phyloP scores from a whole-genome alignment of 2,888 invertebrate species.

The Chalcosyrphus nemorum region DNA sequence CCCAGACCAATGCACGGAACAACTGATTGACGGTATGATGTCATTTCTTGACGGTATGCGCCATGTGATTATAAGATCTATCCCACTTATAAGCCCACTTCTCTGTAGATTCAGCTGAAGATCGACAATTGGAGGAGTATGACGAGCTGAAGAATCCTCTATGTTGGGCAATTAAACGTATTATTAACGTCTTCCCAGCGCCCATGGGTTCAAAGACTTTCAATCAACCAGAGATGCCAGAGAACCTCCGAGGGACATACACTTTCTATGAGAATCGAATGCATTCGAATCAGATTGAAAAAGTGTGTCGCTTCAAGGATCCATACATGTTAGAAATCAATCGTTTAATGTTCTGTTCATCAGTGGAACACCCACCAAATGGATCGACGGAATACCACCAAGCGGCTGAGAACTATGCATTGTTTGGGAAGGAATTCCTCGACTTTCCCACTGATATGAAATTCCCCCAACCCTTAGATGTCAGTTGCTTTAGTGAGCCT shows the following conservation, averaged over 20 bases:
- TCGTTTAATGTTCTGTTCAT: conserved; percentile 76
- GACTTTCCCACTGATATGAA: conserved; percentile 75
- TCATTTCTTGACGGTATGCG: conserved; percentile 75
- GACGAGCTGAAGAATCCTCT: conserved; percentile 38
- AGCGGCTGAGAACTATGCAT: conserved; percentile 79
- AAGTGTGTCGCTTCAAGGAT: conserved; percentile 57
- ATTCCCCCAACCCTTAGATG: conserved; percentile 25
- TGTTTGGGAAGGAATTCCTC: conserved; percentile 76
- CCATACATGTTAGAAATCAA: conserved; percentile 77
- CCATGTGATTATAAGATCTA: background rate
- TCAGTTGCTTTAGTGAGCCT: conserved; percentile 20
- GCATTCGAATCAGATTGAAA: conserved; percentile 25
- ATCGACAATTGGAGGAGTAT: background rate
- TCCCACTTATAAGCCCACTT: background rate
- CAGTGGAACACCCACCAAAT: conserved; percentile 75
- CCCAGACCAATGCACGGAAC: conserved; percentile 73
- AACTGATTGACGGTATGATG: conserved; percentile 74
- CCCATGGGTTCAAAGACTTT: background rate
- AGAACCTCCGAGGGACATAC: conserved; percentile 39
- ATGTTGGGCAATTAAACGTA: conserved; percentile 36
- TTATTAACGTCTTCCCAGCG: conserved; percentile 30
- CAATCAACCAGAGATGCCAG: conserved; percentile 12
- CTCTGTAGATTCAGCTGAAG: conserved; percentile 40
- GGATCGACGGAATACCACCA: conserved; percentile 76
- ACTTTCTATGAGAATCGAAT: conserved; percentile 1